Percentiles rank a stretch among this genome's conserved stretches.
These are phyloP conservation scores for Pelodytes ibericus DNA, from an alignment of 2,797 vertebrate genomes.

Conservation along the genomic window DNA sequence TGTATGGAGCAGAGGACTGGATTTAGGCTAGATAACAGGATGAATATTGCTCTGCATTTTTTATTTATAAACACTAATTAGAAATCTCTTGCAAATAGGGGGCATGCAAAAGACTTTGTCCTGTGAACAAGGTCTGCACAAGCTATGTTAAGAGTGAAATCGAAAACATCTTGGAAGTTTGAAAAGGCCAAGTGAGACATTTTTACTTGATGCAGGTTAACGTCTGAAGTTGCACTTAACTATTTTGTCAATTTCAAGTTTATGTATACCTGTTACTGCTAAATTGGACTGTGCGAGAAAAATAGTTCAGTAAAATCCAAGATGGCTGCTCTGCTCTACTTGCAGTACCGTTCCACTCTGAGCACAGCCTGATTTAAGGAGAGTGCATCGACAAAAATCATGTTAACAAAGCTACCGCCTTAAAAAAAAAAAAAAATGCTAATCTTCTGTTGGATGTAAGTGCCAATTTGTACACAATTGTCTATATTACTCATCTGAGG, in stretches of 20 bases:
- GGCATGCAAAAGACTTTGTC: background rate
- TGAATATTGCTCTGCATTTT: slow-evolving; percentile 21
- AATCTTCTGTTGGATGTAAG: background rate
- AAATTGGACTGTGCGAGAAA: background rate
- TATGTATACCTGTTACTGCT: slow-evolving; percentile 3
- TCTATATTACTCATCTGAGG: slow-evolving; percentile 6
- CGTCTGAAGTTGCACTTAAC: slow-evolving; percentile 1
- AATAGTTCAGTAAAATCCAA: background rate
- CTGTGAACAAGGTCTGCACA: background rate
- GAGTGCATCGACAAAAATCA: background rate
- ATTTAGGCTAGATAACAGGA: slow-evolving; percentile 1
- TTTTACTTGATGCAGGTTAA: slow-evolving; percentile 1
- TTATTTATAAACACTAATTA: slow-evolving; percentile 6
- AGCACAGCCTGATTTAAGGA: slow-evolving; percentile 1
- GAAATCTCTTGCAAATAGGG: background rate
- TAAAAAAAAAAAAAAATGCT: background rate
- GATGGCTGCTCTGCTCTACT: background rate
- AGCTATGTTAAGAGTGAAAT: no score
- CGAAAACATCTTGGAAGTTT: background rate
- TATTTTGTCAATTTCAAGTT: background rate
- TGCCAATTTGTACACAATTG: background rate
- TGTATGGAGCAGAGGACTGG: background rate
- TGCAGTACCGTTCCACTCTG: background rate
- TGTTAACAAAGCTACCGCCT: background rate
- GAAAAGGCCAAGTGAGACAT: background rate